phyloP scores from a whole-genome alignment of 2,888 invertebrate species.

The Diarsia brunnea region DNA sequence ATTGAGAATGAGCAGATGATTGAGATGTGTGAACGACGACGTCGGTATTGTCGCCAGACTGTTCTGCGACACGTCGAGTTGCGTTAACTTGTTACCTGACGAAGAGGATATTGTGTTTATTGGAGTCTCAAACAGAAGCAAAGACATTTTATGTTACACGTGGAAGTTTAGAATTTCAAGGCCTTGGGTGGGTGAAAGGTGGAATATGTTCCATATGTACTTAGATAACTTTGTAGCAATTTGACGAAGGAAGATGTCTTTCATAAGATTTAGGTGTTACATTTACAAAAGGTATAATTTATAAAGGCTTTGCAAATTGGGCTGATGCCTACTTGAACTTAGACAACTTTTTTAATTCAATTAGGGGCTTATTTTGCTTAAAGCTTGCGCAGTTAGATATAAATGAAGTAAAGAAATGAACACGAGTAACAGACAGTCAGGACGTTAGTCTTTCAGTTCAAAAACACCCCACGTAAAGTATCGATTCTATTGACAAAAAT shows the following conservation, averaged over 20 bases:
- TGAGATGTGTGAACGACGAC: conserved; percentile 94
- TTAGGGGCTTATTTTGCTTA: background rate
- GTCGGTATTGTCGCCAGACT: conserved; percentile 95
- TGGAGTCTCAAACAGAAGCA: conserved; percentile 12
- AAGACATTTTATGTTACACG: conserved; percentile 15
- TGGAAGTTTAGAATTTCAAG: conserved; percentile 29
- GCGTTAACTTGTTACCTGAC: conserved; percentile 95
- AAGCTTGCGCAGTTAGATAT: background rate
- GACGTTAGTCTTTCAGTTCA: background rate
- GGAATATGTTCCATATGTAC: background rate
- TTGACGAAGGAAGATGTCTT: conserved; percentile 7
- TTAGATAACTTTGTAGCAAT: conserved; percentile 15
- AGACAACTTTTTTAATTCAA: background rate
- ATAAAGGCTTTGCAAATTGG: conserved; percentile 18
- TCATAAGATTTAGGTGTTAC: conserved; percentile 16
- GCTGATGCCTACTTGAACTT: conserved; percentile 10
- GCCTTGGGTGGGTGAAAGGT: background rate
- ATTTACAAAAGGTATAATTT: background rate
- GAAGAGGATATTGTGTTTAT: conserved; percentile 37
- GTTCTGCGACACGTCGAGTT: conserved; percentile 97
- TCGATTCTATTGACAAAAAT: background rate
- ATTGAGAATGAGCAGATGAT: conserved; percentile 96
- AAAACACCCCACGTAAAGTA: background rate
- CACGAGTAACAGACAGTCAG: background rate
- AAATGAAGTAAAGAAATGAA: background rate